Conservation (phyloP, 2,113 vertebrate species). For the Scortum barcoo region DNA sequence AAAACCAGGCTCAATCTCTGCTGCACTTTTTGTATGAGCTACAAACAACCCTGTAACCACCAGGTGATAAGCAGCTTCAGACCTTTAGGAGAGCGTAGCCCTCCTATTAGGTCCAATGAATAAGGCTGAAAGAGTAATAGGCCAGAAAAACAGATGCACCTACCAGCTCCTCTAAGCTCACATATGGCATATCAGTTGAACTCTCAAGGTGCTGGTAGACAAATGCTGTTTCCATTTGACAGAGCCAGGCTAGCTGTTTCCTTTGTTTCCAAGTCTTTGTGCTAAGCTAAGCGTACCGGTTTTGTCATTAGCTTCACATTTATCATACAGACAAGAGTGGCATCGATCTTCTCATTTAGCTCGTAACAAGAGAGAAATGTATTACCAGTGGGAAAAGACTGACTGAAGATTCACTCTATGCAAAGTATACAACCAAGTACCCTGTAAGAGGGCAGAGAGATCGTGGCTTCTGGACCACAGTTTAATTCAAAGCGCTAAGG, state of each 20-base stretch:
- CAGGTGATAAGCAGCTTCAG: too few relatives aligned
- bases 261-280: neutral
- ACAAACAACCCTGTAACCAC: too few relatives aligned
- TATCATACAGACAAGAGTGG: neutral
- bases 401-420: slow-evolving; percentile 32
- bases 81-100: too few relatives aligned
- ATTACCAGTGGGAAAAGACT: neutral
- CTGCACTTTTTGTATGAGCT: too few relatives aligned
- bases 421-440: slow-evolving; percentile 30
- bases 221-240: neutral
- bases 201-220: too few relatives aligned
- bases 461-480: slow-evolving; percentile 35
- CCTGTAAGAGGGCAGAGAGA: slow-evolving; percentile 37
- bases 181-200: neutral
- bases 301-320: neutral
- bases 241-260: neutral
- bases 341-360: neutral
- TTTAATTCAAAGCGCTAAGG: slow-evolving; percentile 57
- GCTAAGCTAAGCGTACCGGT: neutral
- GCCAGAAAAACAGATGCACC: neutral
- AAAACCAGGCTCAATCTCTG: too few relatives aligned
- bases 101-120: too few relatives aligned
- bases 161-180: neutral
- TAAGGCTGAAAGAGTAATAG: too few relatives aligned
- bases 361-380: neutral